A percentile compares a stretch with the other conserved stretches of the same genome.
Evolutionary conservation across 2,888 invertebrate genomes (phyloP).

Genomic region (Hermaeophaga mercurialis): DNA sequence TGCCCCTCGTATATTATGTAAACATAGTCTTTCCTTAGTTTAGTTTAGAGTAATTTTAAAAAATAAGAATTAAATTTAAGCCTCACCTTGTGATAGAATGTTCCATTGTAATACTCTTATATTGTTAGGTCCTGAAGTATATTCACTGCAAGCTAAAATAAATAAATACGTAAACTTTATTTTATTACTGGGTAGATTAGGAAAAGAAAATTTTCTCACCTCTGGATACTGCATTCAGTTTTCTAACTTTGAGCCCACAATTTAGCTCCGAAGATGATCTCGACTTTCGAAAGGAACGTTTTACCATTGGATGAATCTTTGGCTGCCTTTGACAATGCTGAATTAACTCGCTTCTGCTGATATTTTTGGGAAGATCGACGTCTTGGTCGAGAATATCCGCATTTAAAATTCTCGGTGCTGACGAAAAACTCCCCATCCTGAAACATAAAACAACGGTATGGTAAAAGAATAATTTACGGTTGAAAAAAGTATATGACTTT

Average conservation of each 20-base stretch:
- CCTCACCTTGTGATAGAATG: constrained; percentile 70
- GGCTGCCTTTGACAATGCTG: constrained; percentile 62
- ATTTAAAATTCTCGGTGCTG: constrained; percentile 68
- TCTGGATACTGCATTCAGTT: constrained; percentile 59
- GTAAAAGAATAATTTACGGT: too few species aligned
- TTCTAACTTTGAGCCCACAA: constrained; percentile 52
- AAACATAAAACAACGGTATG: constrained; percentile 47
- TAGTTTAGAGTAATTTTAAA: too few species aligned
- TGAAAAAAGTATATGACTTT: too few species aligned
- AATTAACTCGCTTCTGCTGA: constrained; percentile 60
- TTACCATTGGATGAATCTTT: constrained; percentile 56
- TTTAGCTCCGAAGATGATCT: constrained; percentile 37
- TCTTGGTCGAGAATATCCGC: constrained; percentile 67
- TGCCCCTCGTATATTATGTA: too few species aligned
- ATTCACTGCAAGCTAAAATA: constrained; percentile 59
- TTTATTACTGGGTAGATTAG: too few species aligned
- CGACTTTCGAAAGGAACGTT: constrained; percentile 50
- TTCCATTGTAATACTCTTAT: constrained; percentile 74
- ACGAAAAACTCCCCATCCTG: constrained; percentile 77
- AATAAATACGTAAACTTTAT: too few species aligned
- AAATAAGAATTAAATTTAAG: constrained; percentile 9
- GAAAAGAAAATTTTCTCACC: too few species aligned
- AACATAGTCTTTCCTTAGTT: too few species aligned
- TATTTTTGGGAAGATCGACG: constrained; percentile 58
- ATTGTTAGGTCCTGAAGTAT: constrained; percentile 56